These are phyloP conservation scores for Coboldia fuscipes DNA, from an alignment of 1,140 invertebrate genomes.

Conservation along the genomic window DNA sequence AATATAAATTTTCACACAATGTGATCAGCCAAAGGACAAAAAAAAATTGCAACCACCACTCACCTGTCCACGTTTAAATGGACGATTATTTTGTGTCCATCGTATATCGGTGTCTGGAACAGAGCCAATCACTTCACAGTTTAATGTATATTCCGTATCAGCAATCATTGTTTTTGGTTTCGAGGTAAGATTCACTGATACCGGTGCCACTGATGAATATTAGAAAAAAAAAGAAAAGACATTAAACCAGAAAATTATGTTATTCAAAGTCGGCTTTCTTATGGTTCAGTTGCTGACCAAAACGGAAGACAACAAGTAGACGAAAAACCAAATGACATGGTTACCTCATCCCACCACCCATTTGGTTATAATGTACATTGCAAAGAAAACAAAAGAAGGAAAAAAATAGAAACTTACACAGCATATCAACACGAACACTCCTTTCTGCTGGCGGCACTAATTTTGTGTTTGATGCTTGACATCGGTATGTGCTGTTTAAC, in stretches of 20 bases:
- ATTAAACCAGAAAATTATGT: neutral
- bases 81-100: slow-evolving; percentile 58
- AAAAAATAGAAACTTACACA: slow-evolving; percentile 34
- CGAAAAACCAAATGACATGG: no score
- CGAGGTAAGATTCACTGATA: slow-evolving; percentile 45
- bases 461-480: slow-evolving; percentile 67
- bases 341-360: no score
- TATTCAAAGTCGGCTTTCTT: no score
- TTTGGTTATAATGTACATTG: neutral
- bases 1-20: neutral
- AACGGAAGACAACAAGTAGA: no score
- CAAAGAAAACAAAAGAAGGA: neutral
- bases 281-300: no score
- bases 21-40: neutral
- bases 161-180: slow-evolving; percentile 54
- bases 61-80: slow-evolving; percentile 50
- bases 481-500: slow-evolving; percentile 63
- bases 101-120: slow-evolving; percentile 57
- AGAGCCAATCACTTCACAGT: slow-evolving; percentile 61
- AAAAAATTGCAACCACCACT: slow-evolving; percentile 7
- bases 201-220: slow-evolving; percentile 41
- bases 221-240: neutral
- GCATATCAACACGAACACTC: slow-evolving; percentile 53
- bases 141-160: slow-evolving; percentile 49
- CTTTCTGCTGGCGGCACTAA: slow-evolving; percentile 58